Conservation (phyloP, 2,797 vertebrate genomes). For the Echeneis naucrates region DNA sequence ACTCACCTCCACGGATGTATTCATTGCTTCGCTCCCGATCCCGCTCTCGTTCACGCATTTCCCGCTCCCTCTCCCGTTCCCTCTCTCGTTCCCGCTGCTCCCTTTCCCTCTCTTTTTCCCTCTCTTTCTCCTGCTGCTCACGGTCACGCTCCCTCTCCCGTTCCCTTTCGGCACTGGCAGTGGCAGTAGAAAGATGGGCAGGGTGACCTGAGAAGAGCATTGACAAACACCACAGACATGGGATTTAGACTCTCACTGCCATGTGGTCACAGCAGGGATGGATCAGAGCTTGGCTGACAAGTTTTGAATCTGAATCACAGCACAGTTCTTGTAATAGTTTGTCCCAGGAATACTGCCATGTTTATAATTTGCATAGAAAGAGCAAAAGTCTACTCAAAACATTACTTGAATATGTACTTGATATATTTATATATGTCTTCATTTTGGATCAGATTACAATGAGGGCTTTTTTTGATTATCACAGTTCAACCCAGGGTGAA, state of each 20-base stretch:
- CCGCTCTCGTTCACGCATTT: conserved; percentile 71
- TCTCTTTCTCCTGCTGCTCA: conserved; percentile 85
- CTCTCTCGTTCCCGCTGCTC: conserved; percentile 86
- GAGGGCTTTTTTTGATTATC: neutral
- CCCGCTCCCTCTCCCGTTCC: conserved; percentile 80
- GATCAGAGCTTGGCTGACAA: conserved; percentile 8
- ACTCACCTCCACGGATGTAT: conserved; percentile 92
- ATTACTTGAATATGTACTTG: neutral
- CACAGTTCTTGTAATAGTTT: neutral
- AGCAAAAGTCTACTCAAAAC: neutral
- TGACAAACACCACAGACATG: conserved; percentile 49
- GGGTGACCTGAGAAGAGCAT: conserved; percentile 87
- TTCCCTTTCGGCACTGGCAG: conserved; percentile 88
- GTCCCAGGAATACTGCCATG: conserved; percentile 13
- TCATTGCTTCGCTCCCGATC: conserved; percentile 77
- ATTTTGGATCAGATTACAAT: neutral
- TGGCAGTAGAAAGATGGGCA: conserved; percentile 88
- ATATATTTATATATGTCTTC: neutral
- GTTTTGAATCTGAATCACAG: neutral
- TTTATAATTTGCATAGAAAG: conserved; percentile 10
- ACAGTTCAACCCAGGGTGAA: no score
- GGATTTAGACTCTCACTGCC: conserved; percentile 15
- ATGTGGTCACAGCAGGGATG: conserved; percentile 4
- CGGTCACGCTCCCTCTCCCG: conserved; percentile 85
- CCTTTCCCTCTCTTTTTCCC: conserved; percentile 82